Evolutionary conservation across 2,113 vertebrate species (phyloP), one percentile per base, ranked within the genome.

Genomic region (Dasyornis broadbenti): DNA sequence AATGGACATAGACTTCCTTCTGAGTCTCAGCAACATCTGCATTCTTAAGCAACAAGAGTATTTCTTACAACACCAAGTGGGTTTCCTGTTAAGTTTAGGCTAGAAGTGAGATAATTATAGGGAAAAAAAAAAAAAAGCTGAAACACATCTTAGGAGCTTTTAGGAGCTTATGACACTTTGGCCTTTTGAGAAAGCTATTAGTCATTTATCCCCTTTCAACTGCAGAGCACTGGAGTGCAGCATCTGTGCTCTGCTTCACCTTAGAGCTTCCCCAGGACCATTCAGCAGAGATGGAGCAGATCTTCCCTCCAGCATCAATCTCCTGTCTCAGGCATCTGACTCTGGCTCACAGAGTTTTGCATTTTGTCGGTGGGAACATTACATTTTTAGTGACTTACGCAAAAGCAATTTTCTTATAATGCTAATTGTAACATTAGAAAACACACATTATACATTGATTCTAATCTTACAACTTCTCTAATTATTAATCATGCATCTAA

Each of bases 51-150:
- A 90, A 66, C 86, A 63, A 66, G 86, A 92, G 76, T 89, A 78
- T 83, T 86, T 90, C 93, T 96, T 75, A 94, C 76, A 94, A 96
- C 92, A 90, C 56, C 83, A 94, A 94, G 86, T 65, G 77, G 37
- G 13, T 92, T 95, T 93, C 78, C 64, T 75, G 72, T 92, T 64
- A 90, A 92, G 72, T 96, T 93, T 89, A 90, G 72, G 89, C 59
- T 94, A 82, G 63, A 94, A 94, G 90, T 84, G 93, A 96, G 82
- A 95, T 89, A 96, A 95, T 95, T 81, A 45, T 30, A 65, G 49
- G 40, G 31, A 28, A 27, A 52, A 95, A 95, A 79, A 71, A 93
- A 95, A 95, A 79, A 71, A 93, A 56, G 24, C 71, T 88, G 79
- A 94, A 93, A 75, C 65, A 42, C 49, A 65, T 93, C 57, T 88